Evolutionary conservation across 2,797 vertebrate species (phyloP).

Genomic region (Phoeniculus purpureus): DNA sequence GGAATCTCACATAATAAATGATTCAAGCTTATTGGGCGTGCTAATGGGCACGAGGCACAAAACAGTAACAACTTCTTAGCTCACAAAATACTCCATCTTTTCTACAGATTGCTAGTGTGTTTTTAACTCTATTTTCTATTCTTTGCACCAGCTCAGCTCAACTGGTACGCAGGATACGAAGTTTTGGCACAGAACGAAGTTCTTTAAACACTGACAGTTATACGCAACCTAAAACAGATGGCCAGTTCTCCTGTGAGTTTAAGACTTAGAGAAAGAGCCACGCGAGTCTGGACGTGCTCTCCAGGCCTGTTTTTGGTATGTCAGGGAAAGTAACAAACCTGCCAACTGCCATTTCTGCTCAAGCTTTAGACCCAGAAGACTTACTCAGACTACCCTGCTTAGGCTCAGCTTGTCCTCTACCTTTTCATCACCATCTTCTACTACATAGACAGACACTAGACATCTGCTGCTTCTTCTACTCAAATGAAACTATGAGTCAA

Average conservation of each 20-base stretch:
- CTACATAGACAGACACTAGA: not conserved
- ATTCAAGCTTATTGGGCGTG: not conserved
- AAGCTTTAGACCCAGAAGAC: not conserved
- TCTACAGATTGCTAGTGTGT: not conserved
- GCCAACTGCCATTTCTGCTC: not conserved
- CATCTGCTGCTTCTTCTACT: not conserved
- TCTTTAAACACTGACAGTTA: conserved; percentile 11
- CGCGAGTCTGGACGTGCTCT: not conserved
- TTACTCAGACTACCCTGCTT: not conserved
- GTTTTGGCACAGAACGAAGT: not conserved
- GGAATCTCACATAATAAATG: conserved; percentile 6
- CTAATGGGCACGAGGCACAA: not conserved
- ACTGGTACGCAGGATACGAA: not conserved
- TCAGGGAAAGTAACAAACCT: not conserved
- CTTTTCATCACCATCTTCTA: not conserved
- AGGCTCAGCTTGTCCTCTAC: not conserved
- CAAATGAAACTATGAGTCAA: not conserved
- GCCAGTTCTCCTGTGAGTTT: not conserved
- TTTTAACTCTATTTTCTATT: conserved; percentile 21
- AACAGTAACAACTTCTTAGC: not conserved
- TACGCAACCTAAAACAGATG: not conserved
- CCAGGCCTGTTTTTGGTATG: not conserved
- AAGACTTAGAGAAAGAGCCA: not conserved
- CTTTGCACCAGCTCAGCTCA: conserved; percentile 4
- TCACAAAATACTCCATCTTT: not conserved